Conservation (phyloP, 2,888 invertebrate genomes). For the Sarcophaga subvicina region DNA sequence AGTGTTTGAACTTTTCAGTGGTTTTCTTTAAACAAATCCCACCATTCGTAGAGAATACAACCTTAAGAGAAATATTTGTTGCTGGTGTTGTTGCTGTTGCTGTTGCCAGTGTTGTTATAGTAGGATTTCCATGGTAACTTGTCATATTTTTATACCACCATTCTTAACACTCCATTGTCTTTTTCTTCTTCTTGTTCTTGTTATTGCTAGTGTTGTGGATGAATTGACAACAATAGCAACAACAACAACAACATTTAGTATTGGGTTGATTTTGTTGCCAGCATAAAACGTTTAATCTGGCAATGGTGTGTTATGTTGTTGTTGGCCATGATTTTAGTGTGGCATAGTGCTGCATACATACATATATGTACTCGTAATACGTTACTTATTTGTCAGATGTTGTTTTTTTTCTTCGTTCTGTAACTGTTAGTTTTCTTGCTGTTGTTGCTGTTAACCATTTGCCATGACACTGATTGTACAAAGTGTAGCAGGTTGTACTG, state of each 20-base stretch:
- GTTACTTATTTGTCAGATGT: conserved; percentile 24
- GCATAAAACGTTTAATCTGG: conserved; percentile 33
- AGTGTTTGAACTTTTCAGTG: conserved; percentile 53
- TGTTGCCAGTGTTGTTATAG: conserved; percentile 13
- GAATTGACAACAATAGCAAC: conserved; percentile 38
- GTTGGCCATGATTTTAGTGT: conserved; percentile 23
- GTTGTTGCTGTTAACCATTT: conserved; percentile 65
- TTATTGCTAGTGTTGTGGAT: conserved; percentile 19
- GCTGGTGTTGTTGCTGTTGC: conserved; percentile 35
- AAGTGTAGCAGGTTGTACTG: conserved; percentile 68
- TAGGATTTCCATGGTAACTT: conserved; percentile 65
- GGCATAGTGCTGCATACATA: conserved; percentile 22
- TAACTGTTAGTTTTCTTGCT: conserved; percentile 76
- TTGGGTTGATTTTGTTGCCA: conserved; percentile 11
- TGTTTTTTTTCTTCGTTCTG: conserved; percentile 76
- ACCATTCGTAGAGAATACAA: conserved; percentile 53
- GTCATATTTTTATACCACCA: conserved; percentile 68
- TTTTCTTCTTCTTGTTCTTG: conserved; percentile 25
- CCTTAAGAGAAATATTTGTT: conserved; percentile 1
- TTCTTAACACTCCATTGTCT: conserved; percentile 64
- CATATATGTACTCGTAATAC: neutral
- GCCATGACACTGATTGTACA: conserved; percentile 69
- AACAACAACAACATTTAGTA: neutral
- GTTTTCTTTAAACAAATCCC: conserved; percentile 62
- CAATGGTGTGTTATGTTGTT: conserved; percentile 32